Percentiles rank a stretch among this genome's conserved stretches.
Evolutionary conservation across 2,113 vertebrate genomes (phyloP).

Genomic region (Clarias gariepinus): DNA sequence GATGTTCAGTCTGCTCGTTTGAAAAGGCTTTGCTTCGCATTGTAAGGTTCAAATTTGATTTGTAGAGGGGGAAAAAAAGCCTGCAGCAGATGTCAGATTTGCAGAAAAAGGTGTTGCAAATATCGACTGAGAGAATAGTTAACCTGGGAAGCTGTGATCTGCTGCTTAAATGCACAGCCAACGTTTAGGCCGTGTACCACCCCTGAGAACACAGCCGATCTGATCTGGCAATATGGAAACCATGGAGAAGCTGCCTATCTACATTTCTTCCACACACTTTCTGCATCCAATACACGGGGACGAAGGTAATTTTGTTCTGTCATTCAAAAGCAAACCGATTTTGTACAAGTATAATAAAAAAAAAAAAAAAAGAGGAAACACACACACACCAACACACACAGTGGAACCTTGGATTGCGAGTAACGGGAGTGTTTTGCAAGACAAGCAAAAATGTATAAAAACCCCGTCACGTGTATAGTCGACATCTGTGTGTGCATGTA

Average conservation of each 20-base stretch:
- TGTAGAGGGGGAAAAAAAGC: neutral
- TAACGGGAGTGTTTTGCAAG: no score
- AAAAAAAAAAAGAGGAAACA: neutral
- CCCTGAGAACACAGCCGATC: neutral
- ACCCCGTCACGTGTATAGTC: no score
- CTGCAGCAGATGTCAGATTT: conserved; percentile 29
- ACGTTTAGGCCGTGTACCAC: neutral
- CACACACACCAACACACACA: neutral
- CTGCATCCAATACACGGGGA: neutral
- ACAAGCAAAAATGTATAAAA: no score
- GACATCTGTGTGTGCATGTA: no score
- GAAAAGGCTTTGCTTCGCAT: neutral
- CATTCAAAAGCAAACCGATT: conserved; percentile 12
- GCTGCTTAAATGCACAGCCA: neutral
- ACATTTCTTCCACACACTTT: neutral
- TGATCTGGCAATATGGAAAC: neutral
- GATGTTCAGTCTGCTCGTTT: neutral
- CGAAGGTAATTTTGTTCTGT: conserved; percentile 5
- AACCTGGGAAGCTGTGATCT: neutral
- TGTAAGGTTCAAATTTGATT: conserved; percentile 24
- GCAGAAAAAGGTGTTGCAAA: neutral
- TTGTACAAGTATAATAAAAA: neutral
- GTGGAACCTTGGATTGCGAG: no score
- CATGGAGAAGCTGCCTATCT: neutral
- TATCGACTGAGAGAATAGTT: neutral